Conservation (phyloP, 2,888 invertebrate species). For the Ischnura elegans region DNA sequence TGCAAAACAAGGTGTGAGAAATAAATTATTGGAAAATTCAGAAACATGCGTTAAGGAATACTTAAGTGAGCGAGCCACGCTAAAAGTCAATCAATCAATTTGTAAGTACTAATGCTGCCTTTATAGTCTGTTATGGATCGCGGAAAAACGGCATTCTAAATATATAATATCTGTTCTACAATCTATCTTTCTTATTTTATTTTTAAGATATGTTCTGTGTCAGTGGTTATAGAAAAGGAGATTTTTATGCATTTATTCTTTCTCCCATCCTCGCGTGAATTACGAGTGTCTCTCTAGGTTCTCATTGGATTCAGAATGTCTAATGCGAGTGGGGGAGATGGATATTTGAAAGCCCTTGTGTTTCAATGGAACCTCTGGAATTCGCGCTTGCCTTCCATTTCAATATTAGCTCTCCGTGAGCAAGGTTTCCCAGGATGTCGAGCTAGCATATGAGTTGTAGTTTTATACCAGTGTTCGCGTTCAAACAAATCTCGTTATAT, state of each 20-base stretch:
- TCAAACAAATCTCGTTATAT: too few relatives aligned
- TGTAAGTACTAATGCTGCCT: too few relatives aligned
- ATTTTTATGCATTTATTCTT: background rate
- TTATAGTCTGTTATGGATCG: too few relatives aligned
- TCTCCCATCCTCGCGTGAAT: background rate
- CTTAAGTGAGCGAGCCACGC: too few relatives aligned
- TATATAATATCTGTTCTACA: too few relatives aligned
- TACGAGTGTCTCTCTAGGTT: background rate
- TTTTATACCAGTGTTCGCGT: background rate
- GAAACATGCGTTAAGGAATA: too few relatives aligned
- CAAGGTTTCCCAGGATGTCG: background rate
- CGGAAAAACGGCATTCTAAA: too few relatives aligned
- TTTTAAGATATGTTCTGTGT: too few relatives aligned
- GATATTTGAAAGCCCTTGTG: background rate
- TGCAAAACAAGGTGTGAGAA: too few relatives aligned
- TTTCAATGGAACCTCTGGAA: background rate
- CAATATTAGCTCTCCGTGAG: background rate
- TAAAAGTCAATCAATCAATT: too few relatives aligned
- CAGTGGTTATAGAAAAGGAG: background rate
- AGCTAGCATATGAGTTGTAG: background rate
- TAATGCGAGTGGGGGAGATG: background rate
- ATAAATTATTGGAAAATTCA: too few relatives aligned
- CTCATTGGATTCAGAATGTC: background rate
- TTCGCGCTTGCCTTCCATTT: background rate
- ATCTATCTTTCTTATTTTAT: too few relatives aligned